phyloP scores from a whole-genome alignment of 2,113 vertebrate genomes.

The Eurypyga helias region DNA sequence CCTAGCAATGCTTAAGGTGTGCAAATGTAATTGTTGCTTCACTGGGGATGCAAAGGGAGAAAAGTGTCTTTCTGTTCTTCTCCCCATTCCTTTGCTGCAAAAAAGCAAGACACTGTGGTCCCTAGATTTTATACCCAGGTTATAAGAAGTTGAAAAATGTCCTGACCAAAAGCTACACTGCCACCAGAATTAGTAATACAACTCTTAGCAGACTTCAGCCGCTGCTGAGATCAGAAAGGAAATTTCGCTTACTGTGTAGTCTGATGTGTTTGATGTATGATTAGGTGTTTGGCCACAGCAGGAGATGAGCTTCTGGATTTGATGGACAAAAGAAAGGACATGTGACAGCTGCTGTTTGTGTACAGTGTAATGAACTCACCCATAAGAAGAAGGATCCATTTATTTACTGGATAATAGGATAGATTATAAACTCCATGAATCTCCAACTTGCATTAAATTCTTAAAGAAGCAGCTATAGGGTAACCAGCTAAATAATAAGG shows the following conservation, averaged over 20 bases:
- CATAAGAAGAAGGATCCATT: background rate
- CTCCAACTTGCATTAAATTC: background rate
- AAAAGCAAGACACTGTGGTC: background rate
- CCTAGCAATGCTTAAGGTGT: background rate
- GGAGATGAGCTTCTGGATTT: background rate
- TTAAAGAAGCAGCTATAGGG: background rate
- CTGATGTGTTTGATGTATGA: background rate
- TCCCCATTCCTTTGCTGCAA: background rate
- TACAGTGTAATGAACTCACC: background rate
- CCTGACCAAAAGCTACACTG: background rate
- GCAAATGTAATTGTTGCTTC: background rate
- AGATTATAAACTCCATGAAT: background rate
- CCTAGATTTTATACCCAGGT: background rate
- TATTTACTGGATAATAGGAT: background rate
- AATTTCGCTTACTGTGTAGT: background rate
- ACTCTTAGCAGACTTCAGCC: background rate
- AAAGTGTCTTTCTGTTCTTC: background rate
- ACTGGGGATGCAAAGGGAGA: background rate
- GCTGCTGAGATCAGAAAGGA: background rate
- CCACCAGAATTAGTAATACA: background rate
- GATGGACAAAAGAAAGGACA: background rate
- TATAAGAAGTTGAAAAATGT: background rate
- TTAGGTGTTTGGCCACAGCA: background rate
- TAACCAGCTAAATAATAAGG: background rate
- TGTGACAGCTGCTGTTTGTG: background rate